Conservation (phyloP, 2,888 invertebrate genomes). For the Strigamia maritima region DNA sequence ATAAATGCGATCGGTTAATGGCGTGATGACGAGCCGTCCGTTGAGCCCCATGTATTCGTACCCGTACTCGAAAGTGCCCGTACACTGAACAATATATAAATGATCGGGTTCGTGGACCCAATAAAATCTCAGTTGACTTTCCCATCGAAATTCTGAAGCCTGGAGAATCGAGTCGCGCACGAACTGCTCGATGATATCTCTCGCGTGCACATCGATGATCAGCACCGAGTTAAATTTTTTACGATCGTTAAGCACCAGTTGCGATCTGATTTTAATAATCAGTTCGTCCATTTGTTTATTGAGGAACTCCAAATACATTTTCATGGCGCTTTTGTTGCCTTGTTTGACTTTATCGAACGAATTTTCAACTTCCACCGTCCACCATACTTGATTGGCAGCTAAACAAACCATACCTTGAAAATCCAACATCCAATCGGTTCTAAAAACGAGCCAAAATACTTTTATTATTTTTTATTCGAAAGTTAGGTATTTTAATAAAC, state of each 20-base stretch:
- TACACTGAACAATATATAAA: slow-evolving; percentile 77
- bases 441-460: slow-evolving; percentile 46
- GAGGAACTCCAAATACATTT: slow-evolving; percentile 74
- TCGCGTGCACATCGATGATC: slow-evolving; percentile 86
- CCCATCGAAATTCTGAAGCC: slow-evolving; percentile 86
- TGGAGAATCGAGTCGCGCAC: slow-evolving; percentile 70
- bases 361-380: slow-evolving; percentile 92
- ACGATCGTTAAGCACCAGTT: slow-evolving; percentile 74
- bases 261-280: slow-evolving; percentile 70
- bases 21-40: slow-evolving; percentile 85
- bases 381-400: slow-evolving; percentile 87
- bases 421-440: slow-evolving; percentile 83
- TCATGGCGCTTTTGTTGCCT: slow-evolving; percentile 83
- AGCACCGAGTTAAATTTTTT: slow-evolving; percentile 82
- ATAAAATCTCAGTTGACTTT: slow-evolving; percentile 87
- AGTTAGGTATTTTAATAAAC: slow-evolving; percentile 28
- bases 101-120: slow-evolving; percentile 80
- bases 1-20: slow-evolving; percentile 87
- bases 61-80: slow-evolving; percentile 82
- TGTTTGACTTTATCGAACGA: slow-evolving; percentile 64
- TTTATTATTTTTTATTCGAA: neutral
- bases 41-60: slow-evolving; percentile 95
- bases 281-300: slow-evolving; percentile 80
- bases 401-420: slow-evolving; percentile 84
- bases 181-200: slow-evolving; percentile 78